Base-by-base conservation (phyloP, 2,113 vertebrate species). In the Salvelinus fontinalis region DNA sequence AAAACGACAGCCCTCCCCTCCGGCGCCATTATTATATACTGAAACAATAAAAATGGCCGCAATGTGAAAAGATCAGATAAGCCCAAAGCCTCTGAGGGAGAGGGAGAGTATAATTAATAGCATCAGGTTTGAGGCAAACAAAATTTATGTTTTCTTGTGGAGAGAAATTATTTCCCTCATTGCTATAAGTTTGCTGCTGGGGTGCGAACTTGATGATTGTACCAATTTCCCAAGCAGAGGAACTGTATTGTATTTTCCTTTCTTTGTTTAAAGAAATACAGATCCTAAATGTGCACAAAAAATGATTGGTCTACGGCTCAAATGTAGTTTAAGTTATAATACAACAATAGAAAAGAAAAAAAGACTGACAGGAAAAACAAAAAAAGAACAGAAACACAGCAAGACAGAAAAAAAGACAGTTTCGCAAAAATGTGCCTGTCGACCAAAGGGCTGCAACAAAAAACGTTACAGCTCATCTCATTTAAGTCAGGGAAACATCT, bases 401-500 rank as follows among this genome's bases (percentile, higher is more conserved):
- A 39, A 6, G 6, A 34, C 34, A 34, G 20, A 75, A 75, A 48
- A 18, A 68, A 71, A 62, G 59, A 75, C n/a, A 72, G 18, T 51
- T 65, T 51, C 48, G 3, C 18, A 22, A 16, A 76, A 64, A 70
- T 48, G 67, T 76, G 12, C 27, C 13, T 79, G 74, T 72, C 77
- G 54, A 82, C 66, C 26, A 51, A 66, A 12, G 71, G 57, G 77
- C n/a, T 82, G 64, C 70, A 76, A 13, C 4, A 54, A 54, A 80
- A 11, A 62, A 73, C 22, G 66, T 78, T 75, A 75, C 75, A 67
- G 79, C 84, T 76, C 65, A 75, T 86, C 76, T 85, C 57, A 79
- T 86, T 87, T 85, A 22, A 26, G n/a, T 78, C 74, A 69, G 79
- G 73, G 74, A 73, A 85, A 79, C 80, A 77, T 87, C 68, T 87